Base-by-base conservation (phyloP, 2,113 vertebrate species). In the Microcebus ravelobensis region DNA sequence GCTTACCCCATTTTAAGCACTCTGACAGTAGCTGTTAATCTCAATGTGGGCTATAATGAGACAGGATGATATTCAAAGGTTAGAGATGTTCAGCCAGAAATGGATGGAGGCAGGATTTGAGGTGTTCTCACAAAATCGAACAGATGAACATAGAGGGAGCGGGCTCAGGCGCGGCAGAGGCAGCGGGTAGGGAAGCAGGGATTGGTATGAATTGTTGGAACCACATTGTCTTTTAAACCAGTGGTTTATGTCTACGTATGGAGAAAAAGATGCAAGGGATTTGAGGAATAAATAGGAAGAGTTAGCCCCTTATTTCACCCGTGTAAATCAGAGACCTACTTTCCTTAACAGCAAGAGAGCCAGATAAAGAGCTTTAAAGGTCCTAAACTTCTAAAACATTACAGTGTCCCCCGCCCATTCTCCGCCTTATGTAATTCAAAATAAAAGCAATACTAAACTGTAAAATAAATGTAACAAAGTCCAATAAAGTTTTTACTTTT, bases 401-500 rank as follows among this genome's bases (percentile, higher is more conserved):
- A n/a, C 1, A 45, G 5, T 79, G 61, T 29, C 61, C 27, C 27
- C 13, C 52, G 6, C 31, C 70, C 63, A 34, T 21, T 55, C 36
- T 52, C 84, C 8, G 59, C 71, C 17, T 88, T 87, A 63, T 74
- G 23, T 94, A 57, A 80, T 88, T 59, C 45, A 88, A 92, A 96
- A 83, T 86, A 91, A 90, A 93, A 92, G 74, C 55, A 97, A 61
- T 85, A 83, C 48, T 85, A 77, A 84, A 76, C n/a, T 95, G 92
- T 96, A 95, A 92, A 82, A 55, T 79, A 91, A 59, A 17, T 97
- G 79, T 94, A 93, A 93, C 36, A 87, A 88, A 95, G 57, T 84
- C 59, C 81, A 98, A 93, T 96, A 95, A 97, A 96, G 63, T 82
- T 71, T 94, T 82, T 59, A 68, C 85, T 96, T 89, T 90, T 94